A percentile compares a stretch with the other conserved stretches of the same genome.
phyloP scores from a whole-genome alignment of 2,888 invertebrate genomes.

The Trichogramma evanescens region DNA sequence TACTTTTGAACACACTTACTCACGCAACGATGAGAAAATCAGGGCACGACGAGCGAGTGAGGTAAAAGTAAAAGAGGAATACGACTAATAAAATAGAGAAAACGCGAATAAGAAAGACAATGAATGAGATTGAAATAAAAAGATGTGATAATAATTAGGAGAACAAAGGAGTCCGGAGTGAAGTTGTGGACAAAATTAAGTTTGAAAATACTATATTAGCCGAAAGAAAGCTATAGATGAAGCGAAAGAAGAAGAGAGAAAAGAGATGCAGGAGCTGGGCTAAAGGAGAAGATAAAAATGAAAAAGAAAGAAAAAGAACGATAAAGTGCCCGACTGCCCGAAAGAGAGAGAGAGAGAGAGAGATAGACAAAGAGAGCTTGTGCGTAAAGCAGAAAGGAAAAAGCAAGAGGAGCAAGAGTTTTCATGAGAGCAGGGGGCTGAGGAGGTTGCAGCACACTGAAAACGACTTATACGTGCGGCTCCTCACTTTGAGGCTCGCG shows the following conservation, averaged over 20 bases:
- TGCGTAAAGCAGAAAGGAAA: neutral
- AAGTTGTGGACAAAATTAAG: constrained; percentile 14
- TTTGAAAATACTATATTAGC: constrained; percentile 1
- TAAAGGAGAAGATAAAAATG: constrained; percentile 4
- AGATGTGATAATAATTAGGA: constrained; percentile 21
- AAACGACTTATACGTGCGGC: too few species aligned
- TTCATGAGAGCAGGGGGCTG: too few species aligned
- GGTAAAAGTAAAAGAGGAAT: too few species aligned
- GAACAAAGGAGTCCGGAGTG: constrained; percentile 15
- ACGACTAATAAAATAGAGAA: constrained; percentile 12
- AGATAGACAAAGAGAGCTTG: neutral
- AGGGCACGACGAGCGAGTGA: neutral
- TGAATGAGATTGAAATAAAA: constrained; percentile 15
- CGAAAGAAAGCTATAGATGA: neutral
- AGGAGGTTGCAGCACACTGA: too few species aligned
- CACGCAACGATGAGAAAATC: neutral
- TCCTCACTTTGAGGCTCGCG: constrained; percentile 15
- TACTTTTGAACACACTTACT: too few species aligned
- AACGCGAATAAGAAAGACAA: neutral
- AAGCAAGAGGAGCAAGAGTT: too few species aligned
- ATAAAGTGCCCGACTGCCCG: neutral
- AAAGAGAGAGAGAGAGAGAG: neutral
- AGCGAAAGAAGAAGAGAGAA: constrained; percentile 3
- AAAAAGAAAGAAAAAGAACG: neutral
- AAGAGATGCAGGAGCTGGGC: neutral